phyloP scores from a whole-genome alignment of 2,888 invertebrate species.

The Paralinhomoeus sp. region DNA sequence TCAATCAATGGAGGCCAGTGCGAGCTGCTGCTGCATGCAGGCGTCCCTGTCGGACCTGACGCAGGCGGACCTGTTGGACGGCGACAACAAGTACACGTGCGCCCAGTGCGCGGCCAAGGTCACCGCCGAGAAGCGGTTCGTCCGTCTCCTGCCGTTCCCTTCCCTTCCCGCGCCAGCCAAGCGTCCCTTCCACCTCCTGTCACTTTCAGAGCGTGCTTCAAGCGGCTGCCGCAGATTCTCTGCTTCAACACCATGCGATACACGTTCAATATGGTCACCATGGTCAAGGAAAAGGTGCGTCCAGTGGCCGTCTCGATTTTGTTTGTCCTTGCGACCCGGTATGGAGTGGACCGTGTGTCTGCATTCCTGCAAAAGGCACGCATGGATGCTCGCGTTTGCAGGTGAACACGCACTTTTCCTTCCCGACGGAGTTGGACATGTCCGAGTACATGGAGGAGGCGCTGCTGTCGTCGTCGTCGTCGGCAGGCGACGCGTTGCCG shows the following conservation, averaged over 20 bases:
- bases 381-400: too few species aligned
- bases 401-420: slow-evolving; percentile 86
- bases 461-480: slow-evolving; percentile 42
- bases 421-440: slow-evolving; percentile 76
- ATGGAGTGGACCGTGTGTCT: too few species aligned
- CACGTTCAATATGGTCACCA: slow-evolving; percentile 87
- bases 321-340: not conserved
- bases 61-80: slow-evolving; percentile 80
- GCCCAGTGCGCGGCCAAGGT: slow-evolving; percentile 78
- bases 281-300: slow-evolving; percentile 61
- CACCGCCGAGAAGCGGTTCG: slow-evolving; percentile 62
- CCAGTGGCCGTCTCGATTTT: not conserved
- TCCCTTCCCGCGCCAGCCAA: too few species aligned
- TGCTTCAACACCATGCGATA: slow-evolving; percentile 94
- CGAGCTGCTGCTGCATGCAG: slow-evolving; percentile 9
- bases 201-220: slow-evolving; percentile 56
- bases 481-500: not conserved
- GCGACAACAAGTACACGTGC: slow-evolving; percentile 92
- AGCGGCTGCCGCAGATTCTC: slow-evolving; percentile 67
- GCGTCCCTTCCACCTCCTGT: too few species aligned
- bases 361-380: too few species aligned
- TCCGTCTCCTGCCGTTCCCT: too few species aligned
- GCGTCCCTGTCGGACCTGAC: slow-evolving; percentile 89
- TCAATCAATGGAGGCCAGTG: too few species aligned
- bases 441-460: slow-evolving; percentile 78